A percentile compares a stretch with the other conserved stretches of the same genome.
phyloP scores from a whole-genome alignment of 1,140 invertebrate genomes.

The Aethina tumida region DNA sequence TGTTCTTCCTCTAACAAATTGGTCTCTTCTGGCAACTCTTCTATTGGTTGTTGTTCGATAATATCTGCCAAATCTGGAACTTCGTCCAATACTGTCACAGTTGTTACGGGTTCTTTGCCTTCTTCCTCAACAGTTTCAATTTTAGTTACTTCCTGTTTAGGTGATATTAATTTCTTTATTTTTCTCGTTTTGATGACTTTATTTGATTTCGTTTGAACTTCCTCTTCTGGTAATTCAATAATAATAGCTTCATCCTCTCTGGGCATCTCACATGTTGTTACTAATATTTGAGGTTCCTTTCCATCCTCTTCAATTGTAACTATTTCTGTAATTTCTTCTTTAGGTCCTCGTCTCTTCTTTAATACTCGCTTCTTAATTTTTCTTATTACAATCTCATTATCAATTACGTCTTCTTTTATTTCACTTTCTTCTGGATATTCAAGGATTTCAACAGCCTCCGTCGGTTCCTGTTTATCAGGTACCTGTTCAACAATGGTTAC shows the following conservation, averaged over 20 bases:
- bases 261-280: constrained; percentile 16
- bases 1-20: no score
- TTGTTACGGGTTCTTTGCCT: constrained; percentile 17
- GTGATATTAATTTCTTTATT: no score
- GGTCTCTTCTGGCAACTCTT: no score
- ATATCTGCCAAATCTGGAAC: no score
- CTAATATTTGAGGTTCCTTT: constrained; percentile 21
- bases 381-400: constrained; percentile 22
- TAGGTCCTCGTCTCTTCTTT: constrained; percentile 30
- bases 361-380: constrained; percentile 34
- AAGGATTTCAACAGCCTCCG: constrained; percentile 17
- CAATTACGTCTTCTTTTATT: constrained; percentile 14
- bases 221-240: constrained; percentile 23
- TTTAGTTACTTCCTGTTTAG: neutral
- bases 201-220: constrained; percentile 29
- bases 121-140: constrained; percentile 31
- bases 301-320: constrained; percentile 28
- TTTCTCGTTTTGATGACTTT: no score
- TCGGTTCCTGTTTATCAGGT: constrained; percentile 13
- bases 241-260: constrained; percentile 28
- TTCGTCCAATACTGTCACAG: no score
- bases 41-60: no score
- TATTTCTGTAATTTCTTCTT: constrained; percentile 26
- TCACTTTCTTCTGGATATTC: constrained; percentile 22
- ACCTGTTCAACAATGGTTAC: constrained; percentile 20